These are phyloP conservation scores for Cuculus canorus DNA, from an alignment of 2,797 vertebrate genomes.

Conservation along the genomic window DNA sequence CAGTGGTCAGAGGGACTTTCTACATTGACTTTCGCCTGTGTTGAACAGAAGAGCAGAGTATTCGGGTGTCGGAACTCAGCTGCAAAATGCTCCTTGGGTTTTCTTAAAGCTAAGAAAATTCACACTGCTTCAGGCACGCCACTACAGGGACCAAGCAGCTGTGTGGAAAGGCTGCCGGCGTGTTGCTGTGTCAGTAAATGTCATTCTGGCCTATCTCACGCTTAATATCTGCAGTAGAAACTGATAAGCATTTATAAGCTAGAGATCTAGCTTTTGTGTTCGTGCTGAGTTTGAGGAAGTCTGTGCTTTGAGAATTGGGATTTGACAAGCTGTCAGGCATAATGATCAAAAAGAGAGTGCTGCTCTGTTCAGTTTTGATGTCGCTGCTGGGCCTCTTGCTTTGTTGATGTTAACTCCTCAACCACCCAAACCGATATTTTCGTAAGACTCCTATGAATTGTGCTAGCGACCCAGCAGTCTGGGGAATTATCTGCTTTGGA, in stretches of 20 bases:
- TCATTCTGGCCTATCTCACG: background rate
- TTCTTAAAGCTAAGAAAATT: background rate
- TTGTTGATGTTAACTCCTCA: background rate
- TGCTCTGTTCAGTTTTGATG: background rate
- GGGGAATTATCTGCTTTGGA: background rate
- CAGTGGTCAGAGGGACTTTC: background rate
- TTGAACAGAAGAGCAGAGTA: background rate
- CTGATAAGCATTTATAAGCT: background rate
- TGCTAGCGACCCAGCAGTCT: background rate
- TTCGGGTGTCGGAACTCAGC: background rate
- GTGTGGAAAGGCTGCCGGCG: fast-evolving
- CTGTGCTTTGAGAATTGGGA: background rate
- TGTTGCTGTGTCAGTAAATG: background rate
- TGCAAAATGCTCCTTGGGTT: background rate
- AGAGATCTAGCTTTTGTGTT: background rate
- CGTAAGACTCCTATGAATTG: background rate
- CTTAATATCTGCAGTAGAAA: background rate
- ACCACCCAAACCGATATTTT: background rate
- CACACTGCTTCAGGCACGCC: fast-evolving
- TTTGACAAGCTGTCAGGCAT: background rate
- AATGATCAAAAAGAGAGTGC: background rate
- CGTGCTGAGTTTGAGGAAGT: background rate
- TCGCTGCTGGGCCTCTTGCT: background rate
- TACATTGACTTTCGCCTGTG: background rate
- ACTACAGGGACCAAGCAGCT: background rate